These are phyloP conservation scores for Drosophila rhopaloa DNA, from an alignment of 1,140 invertebrate genomes.

Conservation along the genomic window DNA sequence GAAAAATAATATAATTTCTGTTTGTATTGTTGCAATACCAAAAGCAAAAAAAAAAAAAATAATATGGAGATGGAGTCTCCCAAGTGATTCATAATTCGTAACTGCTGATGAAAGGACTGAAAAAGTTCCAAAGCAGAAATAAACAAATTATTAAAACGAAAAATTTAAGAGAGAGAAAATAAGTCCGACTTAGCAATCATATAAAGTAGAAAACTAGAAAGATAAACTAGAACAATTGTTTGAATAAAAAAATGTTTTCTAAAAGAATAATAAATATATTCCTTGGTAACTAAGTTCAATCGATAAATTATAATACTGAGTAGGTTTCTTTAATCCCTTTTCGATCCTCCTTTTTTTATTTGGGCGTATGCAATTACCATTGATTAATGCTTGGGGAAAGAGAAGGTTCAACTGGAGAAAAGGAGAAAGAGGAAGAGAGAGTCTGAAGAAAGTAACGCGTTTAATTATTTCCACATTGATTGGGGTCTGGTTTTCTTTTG, in stretches of 20 bases:
- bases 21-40: conserved; percentile 11
- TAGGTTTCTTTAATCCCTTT: not conserved
- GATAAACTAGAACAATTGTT: too few species aligned
- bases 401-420: conserved; percentile 15
- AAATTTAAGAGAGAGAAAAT: not conserved
- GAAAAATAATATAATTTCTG: conserved; percentile 9
- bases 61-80: not conserved
- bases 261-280: not conserved
- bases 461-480: conserved; percentile 55
- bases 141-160: not conserved
- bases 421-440: not conserved
- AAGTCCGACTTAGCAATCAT: too few species aligned
- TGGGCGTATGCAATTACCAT: conserved; percentile 25
- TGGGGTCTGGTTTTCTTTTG: conserved; percentile 21
- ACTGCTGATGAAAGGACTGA: not conserved
- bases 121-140: not conserved
- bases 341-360: conserved; percentile 8
- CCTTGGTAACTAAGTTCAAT: not conserved
- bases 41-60: not conserved
- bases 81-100: conserved; percentile 16
- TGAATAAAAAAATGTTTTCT: not conserved
- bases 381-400: conserved; percentile 30
- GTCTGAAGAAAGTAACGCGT: conserved; percentile 38
- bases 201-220: too few species aligned
- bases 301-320: conserved; percentile 2